Evolutionary conservation across 2,888 invertebrate genomes (phyloP), one percentile per base, ranked within the genome.

Genomic region (Pyralis farinalis): DNA sequence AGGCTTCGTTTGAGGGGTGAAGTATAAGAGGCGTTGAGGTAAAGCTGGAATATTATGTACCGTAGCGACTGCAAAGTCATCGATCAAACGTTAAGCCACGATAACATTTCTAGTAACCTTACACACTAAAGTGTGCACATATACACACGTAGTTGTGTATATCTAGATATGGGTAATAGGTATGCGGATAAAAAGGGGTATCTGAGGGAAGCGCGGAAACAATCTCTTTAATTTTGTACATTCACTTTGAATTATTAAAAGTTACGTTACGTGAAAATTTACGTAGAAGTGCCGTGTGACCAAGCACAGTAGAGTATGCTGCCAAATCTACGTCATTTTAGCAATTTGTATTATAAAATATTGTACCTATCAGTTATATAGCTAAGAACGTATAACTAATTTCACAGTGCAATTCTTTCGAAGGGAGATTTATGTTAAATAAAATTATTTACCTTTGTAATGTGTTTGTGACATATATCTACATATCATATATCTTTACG

Each of bases 61-160:
- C 70, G 64, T 55, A 58, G 71, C 58, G 70, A 76, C 69, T 66
- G 62, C 49, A 57, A 69, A 64, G 68, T 71, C 78, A 82, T 83
- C 79, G 78, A 83, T 83, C 83, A 81, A 76, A 74, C 64, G 53
- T 46, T 59, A 63, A 57, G 55, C 54, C 51, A 54, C 55, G 55
- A 58, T 43, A 42, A 43, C 40, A 43, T 40, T 38, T 44, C 37
- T 49, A 42, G 46, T 45, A 55, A 56, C 54, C 52, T 51, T 48
- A 42, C 33, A 38, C 8, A 37, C 21, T 2, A 6, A 7, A 1
- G 22, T 22, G 7, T 22, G 11, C 1, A 7, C 12, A 37, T 29
- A 29, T 25, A 44, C 46, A 46, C 48, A 49, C 37, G 52, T 51
- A 51, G 49, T 46, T 51, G 46, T 57, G 46, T 53, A 49, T 43